A percentile compares a stretch with the other conserved stretches of the same genome.
Conservation (phyloP, 2,113 vertebrate genomes). For the Rutilus rutilus region DNA sequence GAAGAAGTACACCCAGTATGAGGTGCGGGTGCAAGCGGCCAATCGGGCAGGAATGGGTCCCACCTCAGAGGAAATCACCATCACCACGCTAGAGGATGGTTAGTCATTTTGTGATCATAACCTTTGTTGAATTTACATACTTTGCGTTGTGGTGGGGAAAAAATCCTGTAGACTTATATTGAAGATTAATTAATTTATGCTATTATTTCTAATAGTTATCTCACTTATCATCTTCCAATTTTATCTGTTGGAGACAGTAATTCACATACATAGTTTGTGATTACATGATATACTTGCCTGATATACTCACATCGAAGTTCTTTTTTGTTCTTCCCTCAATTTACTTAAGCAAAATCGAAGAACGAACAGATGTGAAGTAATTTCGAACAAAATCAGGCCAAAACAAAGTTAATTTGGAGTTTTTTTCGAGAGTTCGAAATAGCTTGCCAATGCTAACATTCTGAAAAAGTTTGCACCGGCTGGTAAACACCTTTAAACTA, state of each 20-base stretch:
- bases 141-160: not conserved
- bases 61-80: conserved; percentile 97
- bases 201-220: not conserved
- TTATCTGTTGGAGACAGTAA: not conserved
- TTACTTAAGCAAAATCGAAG: too few species aligned
- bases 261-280: not conserved
- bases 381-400: too few species aligned
- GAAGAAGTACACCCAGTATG: conserved; percentile 97
- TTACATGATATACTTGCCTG: not conserved
- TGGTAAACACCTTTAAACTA: too few species aligned
- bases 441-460: too few species aligned
- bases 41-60: conserved; percentile 96
- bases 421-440: too few species aligned
- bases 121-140: not conserved
- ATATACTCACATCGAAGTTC: too few species aligned
- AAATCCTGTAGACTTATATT: not conserved
- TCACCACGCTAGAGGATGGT: conserved; percentile 97
- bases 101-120: conserved; percentile 31
- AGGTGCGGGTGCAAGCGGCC: conserved; percentile 97
- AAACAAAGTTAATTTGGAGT: too few species aligned
- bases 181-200: not conserved
- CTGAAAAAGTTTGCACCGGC: too few species aligned
- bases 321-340: too few species aligned
- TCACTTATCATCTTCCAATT: not conserved
- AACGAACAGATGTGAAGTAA: too few species aligned